Conservation (phyloP, 2,797 vertebrate genomes). For the Sebastes reedi region DNA sequence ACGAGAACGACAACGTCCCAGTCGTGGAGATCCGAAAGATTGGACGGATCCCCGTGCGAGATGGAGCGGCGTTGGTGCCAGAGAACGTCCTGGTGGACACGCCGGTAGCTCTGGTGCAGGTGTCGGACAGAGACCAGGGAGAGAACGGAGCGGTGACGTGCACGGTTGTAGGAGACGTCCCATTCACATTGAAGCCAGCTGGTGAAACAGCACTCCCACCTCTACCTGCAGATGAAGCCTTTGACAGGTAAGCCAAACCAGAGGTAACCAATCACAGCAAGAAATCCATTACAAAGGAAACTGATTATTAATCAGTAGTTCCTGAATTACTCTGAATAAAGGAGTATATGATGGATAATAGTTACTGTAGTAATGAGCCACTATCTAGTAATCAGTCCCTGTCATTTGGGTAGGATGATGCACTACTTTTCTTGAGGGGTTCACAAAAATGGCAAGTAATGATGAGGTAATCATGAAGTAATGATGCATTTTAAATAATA, state of each 20-base stretch:
- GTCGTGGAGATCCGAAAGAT: constrained; percentile 96
- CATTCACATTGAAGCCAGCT: constrained; percentile 96
- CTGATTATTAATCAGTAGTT: background rate
- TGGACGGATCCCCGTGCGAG: constrained; percentile 91
- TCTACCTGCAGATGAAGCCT: constrained; percentile 83
- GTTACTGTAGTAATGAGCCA: background rate
- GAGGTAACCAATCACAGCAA: background rate
- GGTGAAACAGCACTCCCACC: constrained; percentile 87
- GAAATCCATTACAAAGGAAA: background rate
- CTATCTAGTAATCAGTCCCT: background rate
- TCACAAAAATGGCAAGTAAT: constrained; percentile 8
- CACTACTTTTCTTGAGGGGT: background rate
- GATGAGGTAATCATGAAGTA: constrained; percentile 31
- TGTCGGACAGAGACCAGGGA: constrained; percentile 94
- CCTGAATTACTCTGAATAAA: background rate
- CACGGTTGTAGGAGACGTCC: constrained; percentile 95
- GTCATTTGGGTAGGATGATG: background rate
- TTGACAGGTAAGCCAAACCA: constrained; percentile 75
- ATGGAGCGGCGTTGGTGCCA: constrained; percentile 91
- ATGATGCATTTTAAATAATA: constrained; percentile 39
- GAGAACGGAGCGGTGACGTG: constrained; percentile 97
- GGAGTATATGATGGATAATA: background rate
- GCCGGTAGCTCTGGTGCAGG: constrained; percentile 94
- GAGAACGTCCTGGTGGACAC: constrained; percentile 97
- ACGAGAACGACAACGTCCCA: constrained; percentile 96